Evolutionary conservation across 2,888 invertebrate genomes (phyloP).

Genomic region (Dorcus parallelipipedus): DNA sequence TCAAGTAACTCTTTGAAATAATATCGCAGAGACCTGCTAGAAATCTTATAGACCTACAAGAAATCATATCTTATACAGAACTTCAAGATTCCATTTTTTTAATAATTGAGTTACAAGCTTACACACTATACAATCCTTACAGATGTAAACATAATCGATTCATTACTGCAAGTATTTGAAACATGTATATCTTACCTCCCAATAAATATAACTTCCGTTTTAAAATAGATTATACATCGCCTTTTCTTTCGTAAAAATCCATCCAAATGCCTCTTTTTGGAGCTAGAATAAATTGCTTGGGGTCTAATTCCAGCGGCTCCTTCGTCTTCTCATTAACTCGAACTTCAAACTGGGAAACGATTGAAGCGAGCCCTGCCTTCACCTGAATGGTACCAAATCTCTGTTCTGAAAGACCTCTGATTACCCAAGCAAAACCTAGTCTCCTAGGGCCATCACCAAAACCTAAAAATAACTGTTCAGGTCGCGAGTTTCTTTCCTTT

Average conservation of each 20-base stretch:
- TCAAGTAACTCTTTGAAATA: no score
- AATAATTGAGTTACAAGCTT: no score
- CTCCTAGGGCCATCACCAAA: slow-evolving; percentile 36
- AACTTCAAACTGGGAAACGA: slow-evolving; percentile 39
- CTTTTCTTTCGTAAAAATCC: slow-evolving; percentile 23
- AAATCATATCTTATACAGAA: no score
- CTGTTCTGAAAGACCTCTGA: slow-evolving; percentile 23
- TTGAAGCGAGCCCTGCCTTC: slow-evolving; percentile 41
- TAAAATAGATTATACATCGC: no score
- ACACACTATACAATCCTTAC: no score
- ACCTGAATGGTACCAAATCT: slow-evolving; percentile 36
- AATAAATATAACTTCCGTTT: no score
- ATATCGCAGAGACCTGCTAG: no score
- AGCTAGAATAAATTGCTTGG: slow-evolving; percentile 27
- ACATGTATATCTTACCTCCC: no score
- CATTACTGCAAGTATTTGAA: no score
- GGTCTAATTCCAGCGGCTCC: slow-evolving; percentile 32
- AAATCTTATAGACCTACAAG: no score
- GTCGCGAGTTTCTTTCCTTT: slow-evolving; percentile 29
- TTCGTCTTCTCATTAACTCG: slow-evolving; percentile 26
- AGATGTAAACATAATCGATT: no score
- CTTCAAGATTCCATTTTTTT: no score
- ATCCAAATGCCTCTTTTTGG: slow-evolving; percentile 36
- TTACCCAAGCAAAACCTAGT: slow-evolving; percentile 27
- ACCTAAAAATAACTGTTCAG: slow-evolving; percentile 31